Base-by-base conservation (phyloP, 2,113 vertebrate species). In the Baryphthengus martii region DNA sequence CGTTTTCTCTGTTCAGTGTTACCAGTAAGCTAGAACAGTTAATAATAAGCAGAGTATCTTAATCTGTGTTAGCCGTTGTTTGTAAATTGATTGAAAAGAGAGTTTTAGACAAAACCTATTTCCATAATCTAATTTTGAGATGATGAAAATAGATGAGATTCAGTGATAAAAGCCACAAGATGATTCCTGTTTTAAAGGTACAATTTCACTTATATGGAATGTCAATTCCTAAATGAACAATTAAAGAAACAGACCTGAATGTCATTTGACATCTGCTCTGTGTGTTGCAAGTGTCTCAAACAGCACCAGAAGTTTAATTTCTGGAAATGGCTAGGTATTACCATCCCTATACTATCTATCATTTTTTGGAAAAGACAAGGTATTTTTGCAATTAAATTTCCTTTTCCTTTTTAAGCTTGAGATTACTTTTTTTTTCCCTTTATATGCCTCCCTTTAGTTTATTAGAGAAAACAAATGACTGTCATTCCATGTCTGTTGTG, bases 81-180 rank as follows among this genome's bases (percentile, higher is more conserved):
- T 88, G 6, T 59, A 6, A 49, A 44, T 53, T 71, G 37, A 81
- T 85, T 80, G 83, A 47, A 90, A 89, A 29, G 10, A 33, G 33
- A 68, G 24, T 56, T 85, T 87, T 72, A 85, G 24, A 52, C 3
- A 85, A 66, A 82, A 49, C 2, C 1, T 59, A 26, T 88, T 87
- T 70, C 62, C 35, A 50, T 68, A 50, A 81, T 52, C 70, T 72
- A 56, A 76, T 68, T 85, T 73, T 88, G 42, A 90, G 7, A 13
- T 77, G 56, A 66, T 16, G 80, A 83, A 93, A 88, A 25, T 10
- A 75, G 49, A 80, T 71, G n/a, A 66, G 49, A 86, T 63, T 70
- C 61, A 42, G 18, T 45, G 19, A 79, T 75, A 49, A 71, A 55
- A 88, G 39, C 8, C 37, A 10, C 24, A 84, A 37, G 12, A 80